Conservation (phyloP, 1,140 invertebrate species). For the Leptinotarsa texana region DNA sequence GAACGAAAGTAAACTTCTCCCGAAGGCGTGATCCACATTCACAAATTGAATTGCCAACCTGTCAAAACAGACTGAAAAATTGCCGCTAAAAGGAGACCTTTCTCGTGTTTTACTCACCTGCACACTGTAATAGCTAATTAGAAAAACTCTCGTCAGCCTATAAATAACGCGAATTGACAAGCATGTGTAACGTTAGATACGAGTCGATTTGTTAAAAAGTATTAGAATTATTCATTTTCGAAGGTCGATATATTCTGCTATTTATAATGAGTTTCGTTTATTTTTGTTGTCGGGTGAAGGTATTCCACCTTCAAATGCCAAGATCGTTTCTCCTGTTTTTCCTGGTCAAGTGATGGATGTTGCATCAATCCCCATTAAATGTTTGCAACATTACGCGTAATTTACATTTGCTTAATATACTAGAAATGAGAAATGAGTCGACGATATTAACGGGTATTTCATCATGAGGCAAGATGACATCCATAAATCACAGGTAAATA, state of each 20-base stretch:
- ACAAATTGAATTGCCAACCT: neutral
- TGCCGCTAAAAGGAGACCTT: neutral
- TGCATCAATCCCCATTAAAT: neutral
- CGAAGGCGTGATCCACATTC: neutral
- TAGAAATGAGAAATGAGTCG: neutral
- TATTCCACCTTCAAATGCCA: conserved; percentile 3
- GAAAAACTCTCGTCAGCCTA: neutral
- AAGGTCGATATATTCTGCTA: neutral
- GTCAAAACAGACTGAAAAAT: neutral
- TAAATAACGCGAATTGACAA: conserved; percentile 3
- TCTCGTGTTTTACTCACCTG: neutral
- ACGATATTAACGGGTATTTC: no score
- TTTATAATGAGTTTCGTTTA: conserved; percentile 4
- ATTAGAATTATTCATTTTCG: neutral
- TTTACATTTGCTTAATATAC: no score
- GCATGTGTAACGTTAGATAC: conserved; percentile 2
- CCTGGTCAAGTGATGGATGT: neutral
- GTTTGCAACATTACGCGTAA: no score
- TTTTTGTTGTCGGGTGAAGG: neutral
- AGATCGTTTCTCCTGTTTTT: neutral
- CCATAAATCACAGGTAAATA: no score
- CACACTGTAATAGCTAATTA: neutral
- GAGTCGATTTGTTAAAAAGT: neutral
- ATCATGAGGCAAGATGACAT: no score
- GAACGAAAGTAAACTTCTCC: no score